Evolutionary conservation across 2,888 invertebrate species (phyloP).

Genomic region (Platycheirus albimanus): DNA sequence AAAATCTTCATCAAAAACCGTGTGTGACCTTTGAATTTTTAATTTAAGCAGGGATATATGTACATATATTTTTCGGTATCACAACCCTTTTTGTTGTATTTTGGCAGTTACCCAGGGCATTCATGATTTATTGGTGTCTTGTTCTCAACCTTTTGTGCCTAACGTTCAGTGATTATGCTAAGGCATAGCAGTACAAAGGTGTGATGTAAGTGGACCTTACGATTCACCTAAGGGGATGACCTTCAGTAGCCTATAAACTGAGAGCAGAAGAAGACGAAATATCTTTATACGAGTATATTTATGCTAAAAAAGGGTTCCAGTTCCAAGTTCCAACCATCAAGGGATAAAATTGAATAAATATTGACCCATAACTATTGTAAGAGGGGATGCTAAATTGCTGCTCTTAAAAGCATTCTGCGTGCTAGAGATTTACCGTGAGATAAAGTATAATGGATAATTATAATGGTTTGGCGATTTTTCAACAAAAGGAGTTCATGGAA

Average conservation of each 20-base stretch:
- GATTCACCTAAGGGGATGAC: conserved; percentile 66
- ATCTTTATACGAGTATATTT: conserved; percentile 27
- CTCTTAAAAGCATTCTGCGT: conserved; percentile 52
- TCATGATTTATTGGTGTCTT: conserved; percentile 71
- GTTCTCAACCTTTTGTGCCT: conserved; percentile 67
- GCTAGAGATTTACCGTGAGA: conserved; percentile 68
- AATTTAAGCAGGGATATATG: background rate
- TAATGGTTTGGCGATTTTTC: conserved; percentile 44
- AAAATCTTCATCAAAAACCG: conserved; percentile 12
- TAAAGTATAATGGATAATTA: conserved; percentile 61
- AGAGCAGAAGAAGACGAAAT: conserved; percentile 28
- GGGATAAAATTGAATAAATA: conserved; percentile 68
- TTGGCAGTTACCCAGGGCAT: conserved; percentile 49
- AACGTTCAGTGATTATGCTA: conserved; percentile 34
- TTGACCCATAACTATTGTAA: conserved; percentile 51
- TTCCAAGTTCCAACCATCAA: too few relatives aligned
- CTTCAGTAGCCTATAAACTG: conserved; percentile 53
- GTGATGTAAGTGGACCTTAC: conserved; percentile 68
- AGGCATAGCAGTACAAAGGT: conserved; percentile 58
- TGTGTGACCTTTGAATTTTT: conserved; percentile 52
- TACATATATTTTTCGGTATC: background rate
- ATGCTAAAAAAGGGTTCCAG: conserved; percentile 32
- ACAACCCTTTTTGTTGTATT: conserved; percentile 48
- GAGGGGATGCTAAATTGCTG: conserved; percentile 59
- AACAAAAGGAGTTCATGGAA: conserved; percentile 53